Conservation (phyloP, 2,888 invertebrate genomes). For the Anticlea derivata region DNA sequence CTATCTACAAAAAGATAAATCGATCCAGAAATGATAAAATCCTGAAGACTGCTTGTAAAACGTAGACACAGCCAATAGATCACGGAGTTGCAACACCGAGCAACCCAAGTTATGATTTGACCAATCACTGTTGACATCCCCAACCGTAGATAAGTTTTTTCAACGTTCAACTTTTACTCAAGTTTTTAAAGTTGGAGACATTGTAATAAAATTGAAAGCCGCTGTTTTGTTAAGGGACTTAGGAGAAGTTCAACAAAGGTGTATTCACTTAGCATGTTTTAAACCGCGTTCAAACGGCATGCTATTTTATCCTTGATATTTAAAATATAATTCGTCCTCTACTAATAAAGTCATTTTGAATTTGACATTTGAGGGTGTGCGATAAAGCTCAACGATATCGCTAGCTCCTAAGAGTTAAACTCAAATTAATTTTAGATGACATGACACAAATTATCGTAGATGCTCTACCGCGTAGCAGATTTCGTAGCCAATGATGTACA, state of each 20-base stretch:
- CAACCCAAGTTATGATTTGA: slow-evolving; percentile 39
- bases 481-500: background rate
- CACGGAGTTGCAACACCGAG: slow-evolving; percentile 14
- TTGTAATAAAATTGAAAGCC: slow-evolving; percentile 14
- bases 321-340: no score
- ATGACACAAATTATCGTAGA: background rate
- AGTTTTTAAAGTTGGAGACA: slow-evolving; percentile 5
- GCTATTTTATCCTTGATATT: no score
- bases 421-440: no score
- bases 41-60: background rate
- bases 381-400: no score
- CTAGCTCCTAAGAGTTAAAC: no score
- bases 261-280: no score
- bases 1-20: background rate
- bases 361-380: no score
- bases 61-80: slow-evolving; percentile 21
- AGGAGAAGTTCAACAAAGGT: slow-evolving; percentile 9
- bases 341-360: no score
- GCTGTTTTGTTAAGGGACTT: background rate
- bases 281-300: no score
- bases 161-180: background rate
- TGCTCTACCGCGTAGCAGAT: slow-evolving; percentile 9
- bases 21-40: background rate
- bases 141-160: slow-evolving; percentile 2
- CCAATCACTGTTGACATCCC: slow-evolving; percentile 31